These are phyloP conservation scores for Barbus barbus DNA, from an alignment of 2,113 vertebrate genomes.

Conservation along the genomic window DNA sequence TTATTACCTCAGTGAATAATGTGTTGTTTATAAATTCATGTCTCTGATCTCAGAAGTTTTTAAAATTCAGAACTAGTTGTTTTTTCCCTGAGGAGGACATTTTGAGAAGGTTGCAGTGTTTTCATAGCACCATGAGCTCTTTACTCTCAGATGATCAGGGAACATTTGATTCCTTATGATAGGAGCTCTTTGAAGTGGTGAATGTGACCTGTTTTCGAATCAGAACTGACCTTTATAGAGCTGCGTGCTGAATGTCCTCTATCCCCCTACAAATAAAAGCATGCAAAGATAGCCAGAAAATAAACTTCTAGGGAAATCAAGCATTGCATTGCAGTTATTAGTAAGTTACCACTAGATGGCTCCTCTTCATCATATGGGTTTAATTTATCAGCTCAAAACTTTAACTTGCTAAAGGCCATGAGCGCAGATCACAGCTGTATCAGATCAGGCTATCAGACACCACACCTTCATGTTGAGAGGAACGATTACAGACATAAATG, in stretches of 20 bases:
- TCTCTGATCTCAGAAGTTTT: neutral
- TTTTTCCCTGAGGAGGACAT: neutral
- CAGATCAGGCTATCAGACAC: no score
- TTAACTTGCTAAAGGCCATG: neutral
- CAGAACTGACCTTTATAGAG: neutral
- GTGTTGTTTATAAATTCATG: neutral
- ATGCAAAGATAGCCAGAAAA: neutral
- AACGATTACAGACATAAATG: no score
- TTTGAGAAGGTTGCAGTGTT: neutral
- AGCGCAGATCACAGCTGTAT: conserved; percentile 4
- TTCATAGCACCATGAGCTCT: neutral
- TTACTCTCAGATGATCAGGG: neutral
- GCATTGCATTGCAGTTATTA: neutral
- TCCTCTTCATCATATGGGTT: neutral
- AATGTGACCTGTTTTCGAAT: neutral
- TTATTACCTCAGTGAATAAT: neutral
- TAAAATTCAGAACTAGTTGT: neutral
- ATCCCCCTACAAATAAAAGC: neutral
- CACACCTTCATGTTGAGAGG: no score
- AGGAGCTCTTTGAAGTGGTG: neutral
- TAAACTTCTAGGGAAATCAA: neutral
- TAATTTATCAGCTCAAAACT: neutral
- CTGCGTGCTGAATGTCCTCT: neutral
- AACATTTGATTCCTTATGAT: neutral
- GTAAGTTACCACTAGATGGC: neutral